Evolutionary conservation across 2,888 invertebrate species (phyloP).

Genomic region (Busseola fusca): DNA sequence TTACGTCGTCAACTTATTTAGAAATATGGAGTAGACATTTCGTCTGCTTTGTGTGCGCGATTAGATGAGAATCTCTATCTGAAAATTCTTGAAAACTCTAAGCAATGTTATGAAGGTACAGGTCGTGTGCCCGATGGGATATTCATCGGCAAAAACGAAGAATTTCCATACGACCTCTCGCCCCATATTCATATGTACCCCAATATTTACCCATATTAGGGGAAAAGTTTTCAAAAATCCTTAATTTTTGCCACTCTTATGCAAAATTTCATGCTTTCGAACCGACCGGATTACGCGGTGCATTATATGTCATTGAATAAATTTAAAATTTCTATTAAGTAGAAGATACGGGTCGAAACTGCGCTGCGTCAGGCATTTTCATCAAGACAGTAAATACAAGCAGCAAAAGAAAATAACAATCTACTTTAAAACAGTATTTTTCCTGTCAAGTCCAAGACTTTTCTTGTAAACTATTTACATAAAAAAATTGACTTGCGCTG

Average conservation of each 20-base stretch:
- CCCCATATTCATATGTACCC: background rate
- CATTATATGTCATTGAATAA: background rate
- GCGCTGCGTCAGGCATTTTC: background rate
- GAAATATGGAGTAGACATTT: slow-evolving; percentile 22
- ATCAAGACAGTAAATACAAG: slow-evolving; percentile 18
- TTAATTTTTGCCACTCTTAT: background rate
- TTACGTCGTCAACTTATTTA: slow-evolving; percentile 14
- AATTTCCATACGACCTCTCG: background rate
- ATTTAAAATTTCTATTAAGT: background rate
- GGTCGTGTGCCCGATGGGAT: background rate
- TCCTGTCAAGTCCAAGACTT: slow-evolving; percentile 12
- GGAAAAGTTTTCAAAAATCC: background rate
- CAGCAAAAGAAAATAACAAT: slow-evolving; percentile 1
- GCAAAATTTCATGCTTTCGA: background rate
- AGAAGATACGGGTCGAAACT: background rate
- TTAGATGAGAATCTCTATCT: background rate
- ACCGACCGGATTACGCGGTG: background rate
- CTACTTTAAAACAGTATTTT: slow-evolving; percentile 24
- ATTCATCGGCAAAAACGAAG: background rate
- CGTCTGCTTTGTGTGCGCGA: background rate
- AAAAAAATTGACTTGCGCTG: slow-evolving; percentile 37
- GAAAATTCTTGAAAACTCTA: background rate
- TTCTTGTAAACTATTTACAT: slow-evolving; percentile 33
- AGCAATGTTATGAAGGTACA: background rate
- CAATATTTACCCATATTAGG: background rate